Conservation (phyloP, 1,140 invertebrate genomes). For the Cataglyphis hispanica region DNA sequence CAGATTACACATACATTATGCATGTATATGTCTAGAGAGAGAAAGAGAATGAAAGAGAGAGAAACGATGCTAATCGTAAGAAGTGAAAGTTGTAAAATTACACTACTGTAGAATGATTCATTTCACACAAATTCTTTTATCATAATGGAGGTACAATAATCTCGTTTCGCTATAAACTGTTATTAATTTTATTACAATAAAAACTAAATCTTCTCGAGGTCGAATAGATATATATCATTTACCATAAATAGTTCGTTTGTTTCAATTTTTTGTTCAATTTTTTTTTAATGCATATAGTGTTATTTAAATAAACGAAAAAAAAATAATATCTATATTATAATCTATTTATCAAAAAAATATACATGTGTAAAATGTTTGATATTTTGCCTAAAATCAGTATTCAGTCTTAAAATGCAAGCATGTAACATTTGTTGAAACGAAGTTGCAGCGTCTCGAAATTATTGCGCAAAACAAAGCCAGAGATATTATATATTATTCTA, state of each 20-base stretch:
- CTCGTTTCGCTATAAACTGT: neutral
- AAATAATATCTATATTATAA: neutral
- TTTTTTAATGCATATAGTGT: neutral
- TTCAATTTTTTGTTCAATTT: neutral
- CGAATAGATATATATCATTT: neutral
- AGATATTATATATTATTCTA: slow-evolving; percentile 28
- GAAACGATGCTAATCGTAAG: slow-evolving; percentile 62
- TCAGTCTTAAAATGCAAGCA: neutral
- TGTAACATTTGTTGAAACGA: neutral
- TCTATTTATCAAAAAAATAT: neutral
- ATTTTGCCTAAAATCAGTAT: neutral
- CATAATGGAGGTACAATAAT: slow-evolving; percentile 31
- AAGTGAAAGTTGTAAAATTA: slow-evolving; percentile 68
- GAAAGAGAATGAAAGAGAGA: slow-evolving; percentile 38
- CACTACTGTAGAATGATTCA: slow-evolving; percentile 34
- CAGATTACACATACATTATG: slow-evolving; percentile 60
- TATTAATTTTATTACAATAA: slow-evolving; percentile 8
- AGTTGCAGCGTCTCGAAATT: neutral
- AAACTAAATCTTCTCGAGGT: neutral
- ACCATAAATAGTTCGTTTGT: neutral
- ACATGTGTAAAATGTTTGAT: neutral
- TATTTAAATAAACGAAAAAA: neutral
- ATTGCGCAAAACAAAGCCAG: slow-evolving; percentile 7
- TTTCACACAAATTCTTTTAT: slow-evolving; percentile 10
- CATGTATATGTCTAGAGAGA: too few relatives aligned